Percentiles rank a stretch among this genome's conserved stretches.
phyloP scores from a whole-genome alignment of 1,140 invertebrate genomes.

The Metaphire vulgaris region DNA sequence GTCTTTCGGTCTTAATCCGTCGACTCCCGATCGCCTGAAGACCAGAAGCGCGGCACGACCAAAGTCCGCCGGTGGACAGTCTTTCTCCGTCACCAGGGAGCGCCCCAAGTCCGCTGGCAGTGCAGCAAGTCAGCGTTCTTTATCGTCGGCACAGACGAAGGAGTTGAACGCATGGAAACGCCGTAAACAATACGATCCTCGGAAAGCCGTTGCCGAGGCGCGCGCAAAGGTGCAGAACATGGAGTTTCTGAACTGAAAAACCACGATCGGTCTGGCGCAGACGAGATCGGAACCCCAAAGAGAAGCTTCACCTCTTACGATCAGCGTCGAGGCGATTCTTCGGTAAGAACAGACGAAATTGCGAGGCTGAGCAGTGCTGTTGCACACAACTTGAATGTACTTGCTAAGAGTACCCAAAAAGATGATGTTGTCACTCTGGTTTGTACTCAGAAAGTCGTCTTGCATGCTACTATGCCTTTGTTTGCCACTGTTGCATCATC shows the following conservation, averaged over 20 bases:
- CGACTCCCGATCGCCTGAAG: neutral
- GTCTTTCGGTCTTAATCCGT: neutral
- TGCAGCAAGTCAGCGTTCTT: neutral
- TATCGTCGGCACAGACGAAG: neutral
- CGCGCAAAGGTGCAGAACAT: neutral
- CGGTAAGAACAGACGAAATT: slow-evolving; percentile 3
- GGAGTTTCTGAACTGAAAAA: neutral
- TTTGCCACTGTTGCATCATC: no score
- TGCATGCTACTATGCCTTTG: no score
- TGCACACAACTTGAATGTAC: slow-evolving; percentile 20
- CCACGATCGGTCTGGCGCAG: neutral
- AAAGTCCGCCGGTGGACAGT: neutral
- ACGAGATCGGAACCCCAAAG: neutral
- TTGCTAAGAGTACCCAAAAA: slow-evolving; percentile 3
- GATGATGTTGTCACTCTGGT: slow-evolving; percentile 9
- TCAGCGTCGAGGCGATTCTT: no score
- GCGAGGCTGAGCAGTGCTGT: slow-evolving; percentile 15
- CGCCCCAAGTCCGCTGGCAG: neutral
- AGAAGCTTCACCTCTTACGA: no score
- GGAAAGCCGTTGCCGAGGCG: neutral
- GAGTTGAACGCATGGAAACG: slow-evolving; percentile 15
- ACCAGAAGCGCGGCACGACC: neutral
- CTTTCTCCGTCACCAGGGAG: neutral
- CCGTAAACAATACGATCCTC: slow-evolving; percentile 12
- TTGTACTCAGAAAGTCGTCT: no score